Evolutionary conservation across 2,113 vertebrate species (phyloP).

Genomic region (Eretmochelys imbricata): DNA sequence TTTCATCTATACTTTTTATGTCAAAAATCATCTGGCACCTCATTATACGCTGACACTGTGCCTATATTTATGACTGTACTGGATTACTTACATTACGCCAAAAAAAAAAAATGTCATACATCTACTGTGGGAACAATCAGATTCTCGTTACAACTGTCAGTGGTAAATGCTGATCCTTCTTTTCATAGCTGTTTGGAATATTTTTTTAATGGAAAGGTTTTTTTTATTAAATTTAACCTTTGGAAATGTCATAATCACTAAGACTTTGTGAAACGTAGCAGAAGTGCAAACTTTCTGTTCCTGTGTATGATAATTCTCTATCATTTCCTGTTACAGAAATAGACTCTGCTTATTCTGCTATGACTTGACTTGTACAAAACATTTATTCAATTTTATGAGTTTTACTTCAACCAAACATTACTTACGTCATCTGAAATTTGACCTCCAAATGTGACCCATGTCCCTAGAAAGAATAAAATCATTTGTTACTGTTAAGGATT

Average conservation of each 20-base stretch:
- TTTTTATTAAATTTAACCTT: not conserved
- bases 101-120: not conserved
- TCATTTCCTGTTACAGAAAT: not conserved
- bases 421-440: slow-evolving; percentile 98
- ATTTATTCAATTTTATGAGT: accelerated
- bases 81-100: accelerated
- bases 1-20: not conserved
- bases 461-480: slow-evolving; percentile 81
- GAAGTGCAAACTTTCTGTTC: not conserved
- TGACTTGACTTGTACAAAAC: not conserved
- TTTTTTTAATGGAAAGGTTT: not conserved
- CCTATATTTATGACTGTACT: accelerated
- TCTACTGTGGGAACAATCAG: accelerated
- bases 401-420: not conserved
- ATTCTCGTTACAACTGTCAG: accelerated
- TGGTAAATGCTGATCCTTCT: not conserved
- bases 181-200: not conserved
- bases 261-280: not conserved
- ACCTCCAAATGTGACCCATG: slow-evolving; percentile 98
- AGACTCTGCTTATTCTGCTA: not conserved
- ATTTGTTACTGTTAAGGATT: not conserved
- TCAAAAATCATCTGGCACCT: not conserved
- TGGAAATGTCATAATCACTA: not conserved
- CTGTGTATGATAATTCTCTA: not conserved
- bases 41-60: not conserved